Evolutionary conservation across 2,888 invertebrate species (phyloP), one percentile per base, ranked within the genome.

Genomic region (Platycnemis pennipes): DNA sequence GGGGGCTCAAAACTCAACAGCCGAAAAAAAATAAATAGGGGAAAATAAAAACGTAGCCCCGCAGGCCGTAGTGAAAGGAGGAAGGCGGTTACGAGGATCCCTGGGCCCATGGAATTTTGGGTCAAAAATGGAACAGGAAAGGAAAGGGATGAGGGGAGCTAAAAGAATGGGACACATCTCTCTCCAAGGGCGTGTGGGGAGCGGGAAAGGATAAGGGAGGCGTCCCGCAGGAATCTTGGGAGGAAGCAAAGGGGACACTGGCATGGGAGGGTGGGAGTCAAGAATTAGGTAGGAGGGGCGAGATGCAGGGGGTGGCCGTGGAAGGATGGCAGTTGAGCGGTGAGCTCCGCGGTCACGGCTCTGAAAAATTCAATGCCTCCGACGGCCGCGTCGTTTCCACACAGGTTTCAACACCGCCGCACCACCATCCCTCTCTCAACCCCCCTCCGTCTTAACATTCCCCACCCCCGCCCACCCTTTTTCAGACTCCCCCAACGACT

Each of bases 311-410:
- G 56, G 56, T n/a, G n/a, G 46, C 49, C 46, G 46, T 42, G 56
- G 44, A 63, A 44, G 69, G 91, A 91, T 56, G 63, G 44, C 91
- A 89, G 56, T 69, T 91, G 26, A 49, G 91, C n/a, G 91, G 91
- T 63, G 63, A 91, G 63, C 56, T 56, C 91, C 63, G 63, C 91
- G 91, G 91, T 91, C 91, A 91, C 91, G 44, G 91, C 63, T 56
- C 91, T 91, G 91, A 91, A 91, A 91, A 91, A 91, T 91, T 91
- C 91, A 91, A 91, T 91, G 91, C 91, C 26, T 89, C 26, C 53
- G 89, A 89, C 53, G 89, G 89, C 13, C 77, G 22, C 77, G 37
- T 77, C 77, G 77, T 77, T 63, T 77, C 77, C 13, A 77, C 77
- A 77, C 77, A 31, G 31, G 37, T 77, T 77, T 37, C 77, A 77